Evolutionary conservation across 2,113 vertebrate genomes (phyloP).

Genomic region (Microcebus tavaratra): DNA sequence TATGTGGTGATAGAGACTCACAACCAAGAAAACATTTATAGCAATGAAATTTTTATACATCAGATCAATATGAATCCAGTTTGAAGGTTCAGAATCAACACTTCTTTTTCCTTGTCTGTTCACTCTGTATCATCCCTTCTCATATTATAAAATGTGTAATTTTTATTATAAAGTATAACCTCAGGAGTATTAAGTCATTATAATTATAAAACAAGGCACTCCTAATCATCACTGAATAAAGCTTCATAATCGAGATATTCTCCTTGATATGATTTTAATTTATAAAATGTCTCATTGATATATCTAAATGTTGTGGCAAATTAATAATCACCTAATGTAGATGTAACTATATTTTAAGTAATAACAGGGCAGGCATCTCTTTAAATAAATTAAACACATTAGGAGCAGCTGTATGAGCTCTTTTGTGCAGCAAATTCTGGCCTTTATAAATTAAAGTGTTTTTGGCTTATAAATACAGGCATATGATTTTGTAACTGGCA

Average conservation of each 20-base stretch:
- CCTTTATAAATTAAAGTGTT: conserved; percentile 60
- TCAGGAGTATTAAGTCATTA: not conserved
- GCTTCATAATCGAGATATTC: conserved; percentile 42
- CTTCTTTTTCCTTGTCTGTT: conserved; percentile 13
- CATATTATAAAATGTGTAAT: not conserved
- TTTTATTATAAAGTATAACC: conserved; percentile 29
- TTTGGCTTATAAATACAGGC: conserved; percentile 56
- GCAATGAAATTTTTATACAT: conserved; percentile 11
- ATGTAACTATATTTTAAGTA: conserved; percentile 55
- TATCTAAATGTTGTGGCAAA: conserved; percentile 55
- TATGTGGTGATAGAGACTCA: not conserved
- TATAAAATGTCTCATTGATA: conserved; percentile 50
- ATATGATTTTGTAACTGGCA: conserved; percentile 64
- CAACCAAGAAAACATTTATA: not conserved
- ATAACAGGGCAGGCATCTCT: conserved; percentile 51
- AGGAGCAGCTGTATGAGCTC: conserved; percentile 46
- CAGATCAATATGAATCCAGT: conserved; percentile 42
- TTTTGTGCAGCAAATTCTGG: conserved; percentile 46
- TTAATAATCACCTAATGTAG: conserved; percentile 47
- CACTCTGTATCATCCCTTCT: not conserved
- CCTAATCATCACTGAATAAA: conserved; percentile 48
- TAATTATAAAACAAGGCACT: conserved; percentile 45
- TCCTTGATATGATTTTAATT: conserved; percentile 62
- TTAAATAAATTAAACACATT: conserved; percentile 68
- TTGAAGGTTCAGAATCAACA: conserved; percentile 21